A percentile compares a stretch with the other conserved stretches of the same genome.
These are phyloP conservation scores for Babylonia areolata DNA, from an alignment of 1,140 invertebrate species.

Conservation along the genomic window DNA sequence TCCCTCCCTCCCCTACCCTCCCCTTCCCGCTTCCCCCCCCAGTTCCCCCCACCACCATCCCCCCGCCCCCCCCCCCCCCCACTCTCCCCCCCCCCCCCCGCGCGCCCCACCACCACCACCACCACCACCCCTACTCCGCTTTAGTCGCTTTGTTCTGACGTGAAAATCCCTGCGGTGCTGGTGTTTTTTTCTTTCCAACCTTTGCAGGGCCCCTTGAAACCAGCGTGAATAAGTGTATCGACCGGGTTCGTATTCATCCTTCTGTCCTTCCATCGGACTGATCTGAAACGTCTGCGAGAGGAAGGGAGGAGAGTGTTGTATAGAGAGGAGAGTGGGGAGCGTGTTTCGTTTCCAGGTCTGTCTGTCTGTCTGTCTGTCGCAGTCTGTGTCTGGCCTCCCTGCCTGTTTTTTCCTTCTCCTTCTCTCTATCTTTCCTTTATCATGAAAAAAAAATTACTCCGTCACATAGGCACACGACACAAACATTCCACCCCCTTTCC, in stretches of 20 bases:
- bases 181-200: slow-evolving; percentile 27
- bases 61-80: slow-evolving; percentile 26
- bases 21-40: slow-evolving; percentile 18
- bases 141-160: slow-evolving; percentile 34
- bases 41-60: not conserved
- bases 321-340: not conserved
- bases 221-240: slow-evolving; percentile 39
- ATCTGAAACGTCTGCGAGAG: slow-evolving; percentile 7
- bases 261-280: slow-evolving; percentile 33
- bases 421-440: slow-evolving; percentile 30
- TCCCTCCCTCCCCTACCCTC: too few relatives aligned
- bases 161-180: slow-evolving; percentile 32
- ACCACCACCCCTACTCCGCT: slow-evolving; percentile 4
- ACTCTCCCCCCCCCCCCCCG: not conserved
- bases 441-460: not conserved
- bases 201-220: slow-evolving; percentile 39
- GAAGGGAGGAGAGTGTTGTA: not conserved
- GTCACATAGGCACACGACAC: not conserved
- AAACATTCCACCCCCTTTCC: too few relatives aligned
- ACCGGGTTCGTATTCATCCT: slow-evolving; percentile 39
- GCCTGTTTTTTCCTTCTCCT: slow-evolving; percentile 10
- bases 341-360: not conserved
- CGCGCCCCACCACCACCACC: too few relatives aligned
- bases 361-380: not conserved
- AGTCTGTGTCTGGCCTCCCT: not conserved